phyloP scores from a whole-genome alignment of 2,797 vertebrate species.

The Sternotherus odoratus region DNA sequence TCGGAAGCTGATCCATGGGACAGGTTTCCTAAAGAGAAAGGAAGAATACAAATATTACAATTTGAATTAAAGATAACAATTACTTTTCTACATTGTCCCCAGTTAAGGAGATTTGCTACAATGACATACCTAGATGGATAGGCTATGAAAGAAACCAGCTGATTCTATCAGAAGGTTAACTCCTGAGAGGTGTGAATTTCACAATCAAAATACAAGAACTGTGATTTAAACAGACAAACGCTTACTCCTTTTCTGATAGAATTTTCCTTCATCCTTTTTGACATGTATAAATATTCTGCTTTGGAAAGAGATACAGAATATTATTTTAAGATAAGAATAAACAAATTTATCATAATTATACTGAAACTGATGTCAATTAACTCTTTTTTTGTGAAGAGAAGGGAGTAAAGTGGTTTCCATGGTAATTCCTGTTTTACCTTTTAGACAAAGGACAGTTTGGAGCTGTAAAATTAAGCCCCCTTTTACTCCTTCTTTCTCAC shows the following conservation, averaged over 20 bases:
- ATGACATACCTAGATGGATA: slow-evolving; percentile 42
- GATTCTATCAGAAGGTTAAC: slow-evolving; percentile 68
- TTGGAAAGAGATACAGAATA: slow-evolving; percentile 59
- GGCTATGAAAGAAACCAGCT: slow-evolving; percentile 51
- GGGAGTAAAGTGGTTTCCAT: slow-evolving; percentile 73
- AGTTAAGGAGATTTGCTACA: slow-evolving; percentile 71
- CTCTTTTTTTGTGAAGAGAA: slow-evolving; percentile 58
- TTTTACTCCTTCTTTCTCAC: slow-evolving; percentile 67
- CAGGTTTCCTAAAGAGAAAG: slow-evolving; percentile 58
- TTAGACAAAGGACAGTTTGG: slow-evolving; percentile 77
- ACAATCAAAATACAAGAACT: slow-evolving; percentile 68
- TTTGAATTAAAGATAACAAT: slow-evolving; percentile 66
- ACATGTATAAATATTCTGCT: slow-evolving; percentile 49
- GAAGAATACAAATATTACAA: slow-evolving; percentile 35
- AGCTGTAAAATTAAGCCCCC: slow-evolving; percentile 72
- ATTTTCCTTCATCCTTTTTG: slow-evolving; percentile 56
- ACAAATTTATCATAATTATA: slow-evolving; percentile 74
- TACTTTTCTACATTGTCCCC: slow-evolving; percentile 70
- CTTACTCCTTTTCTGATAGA: slow-evolving; percentile 63
- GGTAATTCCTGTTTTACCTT: slow-evolving; percentile 79
- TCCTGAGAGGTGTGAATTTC: slow-evolving; percentile 77
- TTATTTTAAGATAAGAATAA: slow-evolving; percentile 75
- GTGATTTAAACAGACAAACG: slow-evolving; percentile 75
- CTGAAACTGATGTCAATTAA: slow-evolving; percentile 27
- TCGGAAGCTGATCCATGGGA: slow-evolving; percentile 24